Percentiles rank a stretch among this genome's conserved stretches.
phyloP scores from a whole-genome alignment of 2,888 invertebrate species.

The Merodon equestris region DNA sequence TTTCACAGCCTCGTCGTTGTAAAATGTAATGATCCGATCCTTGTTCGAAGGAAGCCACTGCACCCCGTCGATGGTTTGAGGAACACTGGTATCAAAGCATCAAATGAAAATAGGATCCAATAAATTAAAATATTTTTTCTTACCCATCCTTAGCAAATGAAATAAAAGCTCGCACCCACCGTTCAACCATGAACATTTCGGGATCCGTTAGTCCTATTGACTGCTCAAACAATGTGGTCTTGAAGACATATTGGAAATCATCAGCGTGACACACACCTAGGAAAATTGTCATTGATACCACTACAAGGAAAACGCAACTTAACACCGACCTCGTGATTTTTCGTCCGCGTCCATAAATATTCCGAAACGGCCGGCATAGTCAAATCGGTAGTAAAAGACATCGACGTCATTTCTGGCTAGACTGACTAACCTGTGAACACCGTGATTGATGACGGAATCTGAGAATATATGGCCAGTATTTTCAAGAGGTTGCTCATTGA shows the following conservation, averaged over 20 bases:
- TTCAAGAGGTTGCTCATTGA: conserved; percentile 52
- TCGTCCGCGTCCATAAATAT: conserved; percentile 79
- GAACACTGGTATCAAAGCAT: conserved; percentile 13
- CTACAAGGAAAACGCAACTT: too few relatives aligned
- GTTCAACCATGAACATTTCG: conserved; percentile 78
- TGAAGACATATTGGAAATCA: conserved; percentile 74
- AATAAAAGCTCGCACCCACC: conserved; percentile 76
- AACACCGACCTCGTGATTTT: conserved; percentile 71
- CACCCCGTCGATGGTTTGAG: neutral
- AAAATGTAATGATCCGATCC: conserved; percentile 62
- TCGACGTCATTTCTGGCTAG: conserved; percentile 80
- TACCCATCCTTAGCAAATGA: conserved; percentile 76
- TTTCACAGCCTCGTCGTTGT: conserved; percentile 67
- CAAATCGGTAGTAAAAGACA: conserved; percentile 82
- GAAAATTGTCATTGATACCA: neutral
- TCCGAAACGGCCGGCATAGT: conserved; percentile 81
- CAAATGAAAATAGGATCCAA: neutral
- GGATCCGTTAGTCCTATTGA: conserved; percentile 72
- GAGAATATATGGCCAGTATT: conserved; percentile 79
- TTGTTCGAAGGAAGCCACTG: conserved; percentile 72
- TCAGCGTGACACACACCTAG: conserved; percentile 73
- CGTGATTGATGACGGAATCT: conserved; percentile 81
- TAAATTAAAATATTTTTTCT: conserved; percentile 6
- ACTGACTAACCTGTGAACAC: conserved; percentile 81
- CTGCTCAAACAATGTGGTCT: conserved; percentile 71